Evolutionary conservation across 2,113 vertebrate genomes (phyloP).

Genomic region (Megaceryle maxima): DNA sequence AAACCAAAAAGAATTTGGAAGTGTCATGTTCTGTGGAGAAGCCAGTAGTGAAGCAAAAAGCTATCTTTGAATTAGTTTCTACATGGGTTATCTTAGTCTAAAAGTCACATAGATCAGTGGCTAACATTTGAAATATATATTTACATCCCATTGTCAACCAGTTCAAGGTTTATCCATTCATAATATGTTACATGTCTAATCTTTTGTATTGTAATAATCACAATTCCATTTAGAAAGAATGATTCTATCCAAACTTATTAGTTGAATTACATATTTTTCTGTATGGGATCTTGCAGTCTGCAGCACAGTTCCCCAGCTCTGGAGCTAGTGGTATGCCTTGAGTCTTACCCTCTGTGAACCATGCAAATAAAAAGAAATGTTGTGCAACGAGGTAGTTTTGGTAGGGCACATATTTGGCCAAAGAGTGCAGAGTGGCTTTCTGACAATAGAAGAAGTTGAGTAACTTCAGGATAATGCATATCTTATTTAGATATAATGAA

Average conservation of each 20-base stretch:
- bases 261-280: neutral
- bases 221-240: neutral
- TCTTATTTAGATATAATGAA: neutral
- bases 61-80: neutral
- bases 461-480: neutral
- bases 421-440: neutral
- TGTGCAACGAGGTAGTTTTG: neutral
- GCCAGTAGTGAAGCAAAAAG: neutral
- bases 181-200: neutral
- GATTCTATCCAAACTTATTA: neutral
- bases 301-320: neutral
- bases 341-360: neutral
- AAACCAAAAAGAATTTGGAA: neutral
- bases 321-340: neutral
- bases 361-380: neutral
- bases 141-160: neutral
- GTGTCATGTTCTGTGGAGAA: neutral
- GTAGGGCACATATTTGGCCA: neutral
- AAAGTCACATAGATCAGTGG: neutral
- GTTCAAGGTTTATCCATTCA: neutral
- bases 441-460: neutral
- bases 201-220: neutral
- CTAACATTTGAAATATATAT: neutral
- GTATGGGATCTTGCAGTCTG: neutral
- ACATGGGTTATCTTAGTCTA: neutral